A percentile compares a stretch with the other conserved stretches of the same genome.
Evolutionary conservation across 2,797 vertebrate genomes (phyloP).

Genomic region (Pseudomugil tenellus): DNA sequence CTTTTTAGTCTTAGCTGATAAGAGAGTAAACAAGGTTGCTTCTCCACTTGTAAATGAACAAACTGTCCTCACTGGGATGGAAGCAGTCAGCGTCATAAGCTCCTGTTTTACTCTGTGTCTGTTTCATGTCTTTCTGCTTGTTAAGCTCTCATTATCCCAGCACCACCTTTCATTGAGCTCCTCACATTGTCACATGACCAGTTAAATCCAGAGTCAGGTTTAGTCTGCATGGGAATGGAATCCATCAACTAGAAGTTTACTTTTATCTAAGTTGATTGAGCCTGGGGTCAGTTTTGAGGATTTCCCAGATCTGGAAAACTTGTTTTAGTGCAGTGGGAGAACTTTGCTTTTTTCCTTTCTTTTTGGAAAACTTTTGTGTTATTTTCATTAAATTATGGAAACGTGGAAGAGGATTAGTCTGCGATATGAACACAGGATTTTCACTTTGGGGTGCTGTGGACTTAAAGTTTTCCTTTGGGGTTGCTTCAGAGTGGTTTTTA

Average conservation of each 20-base stretch:
- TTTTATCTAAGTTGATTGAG: too few relatives aligned
- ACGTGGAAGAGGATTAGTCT: too few relatives aligned
- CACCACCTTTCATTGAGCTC: neutral
- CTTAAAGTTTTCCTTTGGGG: neutral
- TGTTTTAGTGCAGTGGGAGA: too few relatives aligned
- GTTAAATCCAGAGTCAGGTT: neutral
- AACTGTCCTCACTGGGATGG: neutral
- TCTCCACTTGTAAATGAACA: neutral
- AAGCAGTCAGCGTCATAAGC: constrained; percentile 8
- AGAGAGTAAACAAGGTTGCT: too few relatives aligned
- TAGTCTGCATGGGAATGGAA: neutral
- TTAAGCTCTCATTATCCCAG: neutral
- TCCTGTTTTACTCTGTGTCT: constrained; percentile 24
- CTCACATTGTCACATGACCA: neutral
- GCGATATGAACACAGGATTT: neutral
- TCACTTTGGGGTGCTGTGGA: neutral
- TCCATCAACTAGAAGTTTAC: neutral
- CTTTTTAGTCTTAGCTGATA: too few relatives aligned
- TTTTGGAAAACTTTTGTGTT: too few relatives aligned
- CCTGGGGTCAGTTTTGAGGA: constrained; percentile 4
- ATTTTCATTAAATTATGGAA: too few relatives aligned
- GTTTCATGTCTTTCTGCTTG: constrained; percentile 11
- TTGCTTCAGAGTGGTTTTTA: too few relatives aligned
- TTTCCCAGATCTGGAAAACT: constrained; percentile 1
- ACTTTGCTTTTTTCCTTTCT: neutral